phyloP scores from a whole-genome alignment of 2,113 vertebrate genomes.

The Lycaon pictus region DNA sequence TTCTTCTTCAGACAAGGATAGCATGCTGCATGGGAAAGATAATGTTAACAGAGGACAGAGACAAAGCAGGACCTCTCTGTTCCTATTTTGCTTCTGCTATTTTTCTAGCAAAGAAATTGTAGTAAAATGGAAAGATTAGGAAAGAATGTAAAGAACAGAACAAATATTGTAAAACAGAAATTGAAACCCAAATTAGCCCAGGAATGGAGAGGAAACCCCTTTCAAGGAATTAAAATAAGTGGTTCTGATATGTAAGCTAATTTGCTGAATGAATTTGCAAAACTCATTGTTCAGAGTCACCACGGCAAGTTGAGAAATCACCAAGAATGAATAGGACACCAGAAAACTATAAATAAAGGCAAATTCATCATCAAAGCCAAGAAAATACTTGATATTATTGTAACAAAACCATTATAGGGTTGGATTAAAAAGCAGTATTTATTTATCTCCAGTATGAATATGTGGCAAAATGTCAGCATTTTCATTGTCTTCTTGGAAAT shows the following conservation, averaged over 20 bases:
- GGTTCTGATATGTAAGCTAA: background rate
- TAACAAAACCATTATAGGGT: background rate
- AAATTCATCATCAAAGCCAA: background rate
- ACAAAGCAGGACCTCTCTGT: background rate
- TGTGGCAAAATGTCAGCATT: background rate
- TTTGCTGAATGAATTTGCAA: background rate
- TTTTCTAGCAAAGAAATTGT: background rate
- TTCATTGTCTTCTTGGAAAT: background rate
- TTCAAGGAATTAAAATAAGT: constrained; percentile 42
- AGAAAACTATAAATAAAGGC: background rate
- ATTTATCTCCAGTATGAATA: background rate
- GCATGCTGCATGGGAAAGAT: background rate
- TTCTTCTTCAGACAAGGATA: background rate
- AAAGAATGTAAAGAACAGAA: background rate
- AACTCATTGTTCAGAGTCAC: background rate
- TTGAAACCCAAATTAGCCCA: constrained; percentile 30
- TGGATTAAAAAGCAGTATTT: background rate
- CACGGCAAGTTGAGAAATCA: background rate
- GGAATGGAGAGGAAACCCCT: background rate
- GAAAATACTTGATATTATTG: background rate
- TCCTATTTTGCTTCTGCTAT: constrained; percentile 1
- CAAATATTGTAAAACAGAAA: background rate
- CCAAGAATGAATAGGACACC: background rate
- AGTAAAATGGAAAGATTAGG: background rate
- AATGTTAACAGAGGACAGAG: background rate